phyloP scores from a whole-genome alignment of 2,888 invertebrate genomes.

The Megastigmus dorsalis region DNA sequence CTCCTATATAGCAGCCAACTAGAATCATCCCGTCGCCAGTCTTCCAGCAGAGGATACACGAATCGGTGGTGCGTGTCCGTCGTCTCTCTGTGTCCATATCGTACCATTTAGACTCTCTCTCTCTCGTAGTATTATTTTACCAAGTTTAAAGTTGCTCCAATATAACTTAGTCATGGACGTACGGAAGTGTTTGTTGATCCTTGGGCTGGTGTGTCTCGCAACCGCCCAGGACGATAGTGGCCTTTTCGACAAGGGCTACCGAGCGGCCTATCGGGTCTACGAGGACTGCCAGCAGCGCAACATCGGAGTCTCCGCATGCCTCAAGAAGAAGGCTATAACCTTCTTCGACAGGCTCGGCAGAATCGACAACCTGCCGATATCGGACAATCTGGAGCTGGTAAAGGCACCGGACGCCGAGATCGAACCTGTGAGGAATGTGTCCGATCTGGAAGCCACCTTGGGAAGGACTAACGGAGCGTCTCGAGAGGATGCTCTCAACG shows the following conservation, averaged over 20 bases:
- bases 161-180: slow-evolving; percentile 18
- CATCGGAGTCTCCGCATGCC: slow-evolving; percentile 82
- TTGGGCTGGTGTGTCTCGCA: slow-evolving; percentile 34
- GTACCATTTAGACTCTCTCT: neutral
- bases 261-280: slow-evolving; percentile 82
- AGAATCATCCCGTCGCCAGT: slow-evolving; percentile 65
- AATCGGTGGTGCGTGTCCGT: slow-evolving; percentile 61
- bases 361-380: slow-evolving; percentile 80
- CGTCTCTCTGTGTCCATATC: neutral
- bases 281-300: slow-evolving; percentile 85
- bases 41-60: slow-evolving; percentile 62
- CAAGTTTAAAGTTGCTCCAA: no score
- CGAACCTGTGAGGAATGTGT: slow-evolving; percentile 43
- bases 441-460: slow-evolving; percentile 80
- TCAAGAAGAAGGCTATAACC: slow-evolving; percentile 87
- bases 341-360: slow-evolving; percentile 86
- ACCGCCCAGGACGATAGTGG: slow-evolving; percentile 27
- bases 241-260: slow-evolving; percentile 76
- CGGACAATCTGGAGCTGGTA: slow-evolving; percentile 82
- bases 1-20: slow-evolving; percentile 64
- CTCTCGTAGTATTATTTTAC: neutral
- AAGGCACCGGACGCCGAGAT: slow-evolving; percentile 75
- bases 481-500: slow-evolving; percentile 81
- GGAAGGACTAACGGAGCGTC: slow-evolving; percentile 80
- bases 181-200: slow-evolving; percentile 48